These are phyloP conservation scores for Arnoldichthys spilopterus DNA, from an alignment of 2,797 vertebrate genomes.

Conservation along the genomic window DNA sequence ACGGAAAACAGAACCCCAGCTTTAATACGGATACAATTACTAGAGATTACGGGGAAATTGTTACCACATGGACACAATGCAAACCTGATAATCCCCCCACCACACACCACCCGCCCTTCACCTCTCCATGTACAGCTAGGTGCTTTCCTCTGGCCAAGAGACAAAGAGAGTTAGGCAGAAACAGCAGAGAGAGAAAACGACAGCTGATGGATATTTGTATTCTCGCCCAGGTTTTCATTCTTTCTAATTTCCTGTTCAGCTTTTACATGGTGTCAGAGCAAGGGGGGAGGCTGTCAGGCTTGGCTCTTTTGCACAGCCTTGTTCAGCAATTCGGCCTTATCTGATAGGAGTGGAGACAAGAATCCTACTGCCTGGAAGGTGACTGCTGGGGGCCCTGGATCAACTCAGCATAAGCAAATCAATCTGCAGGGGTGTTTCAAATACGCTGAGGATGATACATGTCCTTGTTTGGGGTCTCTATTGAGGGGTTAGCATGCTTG, in stretches of 20 bases:
- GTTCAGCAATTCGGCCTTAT: conserved; percentile 40
- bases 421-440: conserved; percentile 8
- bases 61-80: conserved; percentile 86
- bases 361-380: conserved; percentile 42
- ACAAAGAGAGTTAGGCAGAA: conserved; percentile 28
- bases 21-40: conserved; percentile 89
- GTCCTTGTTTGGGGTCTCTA: conserved; percentile 3
- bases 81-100: conserved; percentile 82
- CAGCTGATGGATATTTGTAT: conserved; percentile 51
- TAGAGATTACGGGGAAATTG: conserved; percentile 86
- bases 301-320: conserved; percentile 19
- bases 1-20: conserved; percentile 87
- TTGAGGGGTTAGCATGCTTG: not conserved
- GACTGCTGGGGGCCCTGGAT: conserved; percentile 47
- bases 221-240: conserved; percentile 52
- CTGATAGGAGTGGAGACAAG: conserved; percentile 48
- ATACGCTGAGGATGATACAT: conserved; percentile 8
- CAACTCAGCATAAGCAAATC: conserved; percentile 43
- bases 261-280: conserved; percentile 53
- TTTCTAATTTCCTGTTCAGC: conserved; percentile 56
- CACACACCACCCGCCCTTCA: conserved; percentile 65
- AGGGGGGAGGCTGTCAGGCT: conserved; percentile 10
- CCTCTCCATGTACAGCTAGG: conserved; percentile 78
- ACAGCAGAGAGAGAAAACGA: conserved; percentile 40
- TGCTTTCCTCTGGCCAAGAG: conserved; percentile 83